These are phyloP conservation scores for Squalus acanthias DNA, from an alignment of 2,797 vertebrate species.

Conservation along the genomic window DNA sequence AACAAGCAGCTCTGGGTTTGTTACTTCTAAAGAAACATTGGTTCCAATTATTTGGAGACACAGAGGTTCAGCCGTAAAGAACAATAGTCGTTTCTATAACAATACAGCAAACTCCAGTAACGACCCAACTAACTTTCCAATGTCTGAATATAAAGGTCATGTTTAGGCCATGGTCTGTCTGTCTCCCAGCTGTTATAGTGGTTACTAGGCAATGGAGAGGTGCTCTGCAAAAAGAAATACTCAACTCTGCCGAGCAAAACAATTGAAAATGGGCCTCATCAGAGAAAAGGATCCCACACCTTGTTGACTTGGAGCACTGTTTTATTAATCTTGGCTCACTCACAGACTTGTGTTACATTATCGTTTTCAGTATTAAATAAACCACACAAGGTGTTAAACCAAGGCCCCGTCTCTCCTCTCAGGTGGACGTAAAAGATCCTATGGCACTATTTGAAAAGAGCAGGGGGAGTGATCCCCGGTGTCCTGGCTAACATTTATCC, in stretches of 20 bases:
- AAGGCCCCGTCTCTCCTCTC: background rate
- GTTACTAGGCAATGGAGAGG: background rate
- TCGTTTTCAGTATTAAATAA: background rate
- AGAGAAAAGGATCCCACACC: background rate
- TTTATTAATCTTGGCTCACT: background rate
- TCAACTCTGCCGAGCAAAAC: background rate
- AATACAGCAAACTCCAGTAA: background rate
- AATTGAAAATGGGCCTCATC: background rate
- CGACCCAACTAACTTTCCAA: background rate
- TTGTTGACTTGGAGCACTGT: background rate
- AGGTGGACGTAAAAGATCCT: background rate
- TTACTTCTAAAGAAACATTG: background rate
- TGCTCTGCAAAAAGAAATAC: background rate
- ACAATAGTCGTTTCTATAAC: background rate
- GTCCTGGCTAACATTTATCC: background rate
- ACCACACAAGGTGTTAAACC: background rate
- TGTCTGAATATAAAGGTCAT: background rate
- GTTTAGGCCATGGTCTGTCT: background rate
- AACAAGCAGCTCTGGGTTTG: background rate
- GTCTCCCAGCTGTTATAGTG: background rate
- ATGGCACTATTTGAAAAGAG: background rate
- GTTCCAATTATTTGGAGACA: background rate
- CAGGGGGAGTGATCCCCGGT: background rate
- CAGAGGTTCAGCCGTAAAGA: background rate
- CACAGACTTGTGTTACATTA: background rate